Base-by-base conservation (phyloP, 2,797 vertebrate genomes). In the Macroramphosus scolopax region DNA sequence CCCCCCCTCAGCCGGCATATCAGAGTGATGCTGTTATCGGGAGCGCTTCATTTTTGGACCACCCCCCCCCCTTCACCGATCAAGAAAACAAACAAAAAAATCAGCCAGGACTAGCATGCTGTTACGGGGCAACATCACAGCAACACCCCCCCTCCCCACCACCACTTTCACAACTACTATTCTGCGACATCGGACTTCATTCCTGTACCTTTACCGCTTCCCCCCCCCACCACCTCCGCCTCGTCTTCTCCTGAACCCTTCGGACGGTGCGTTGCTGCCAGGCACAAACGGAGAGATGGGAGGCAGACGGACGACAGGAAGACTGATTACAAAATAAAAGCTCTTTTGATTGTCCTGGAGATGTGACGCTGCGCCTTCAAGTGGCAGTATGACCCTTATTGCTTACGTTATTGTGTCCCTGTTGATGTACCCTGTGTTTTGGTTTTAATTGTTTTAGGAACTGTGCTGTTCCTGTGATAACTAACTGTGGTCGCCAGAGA, bases 81-180 rank as follows among this genome's bases (percentile, higher is more conserved):
- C 71, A 69, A 33, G 67, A 63, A 47, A 61, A 58, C 48, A 67
- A 48, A 51, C 49, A 60, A 59, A 52, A 54, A 62, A 54, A 71
- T 88, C 85, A 84, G 75, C 89, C 89, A 86, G 91, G 92, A 93
- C 89, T 85, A 89, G 95, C 95, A 97, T 97, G 94, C 91, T 91
- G 82, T 92, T 70, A 74, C 15, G 72, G 87, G 91, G 89, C 84
- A 63, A 65, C 72, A 81, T 88, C 89, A 86, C 88, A 81, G 85
- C 80, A 69, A 77, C 63, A 72, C 72, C 77, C 72, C 82, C 87
- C 81, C 81, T 4, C 66, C 82, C 75, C 57, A n/a, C 8, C 57
- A 22, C 40, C 38, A 64, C 59, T 42, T 31, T 51, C 54, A 48
- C 54, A 63, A 46, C 41, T 78, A 57, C 50, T 70, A 62, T 40